Conservation (phyloP, 1,140 invertebrate genomes). For the Triops longicaudatus region DNA sequence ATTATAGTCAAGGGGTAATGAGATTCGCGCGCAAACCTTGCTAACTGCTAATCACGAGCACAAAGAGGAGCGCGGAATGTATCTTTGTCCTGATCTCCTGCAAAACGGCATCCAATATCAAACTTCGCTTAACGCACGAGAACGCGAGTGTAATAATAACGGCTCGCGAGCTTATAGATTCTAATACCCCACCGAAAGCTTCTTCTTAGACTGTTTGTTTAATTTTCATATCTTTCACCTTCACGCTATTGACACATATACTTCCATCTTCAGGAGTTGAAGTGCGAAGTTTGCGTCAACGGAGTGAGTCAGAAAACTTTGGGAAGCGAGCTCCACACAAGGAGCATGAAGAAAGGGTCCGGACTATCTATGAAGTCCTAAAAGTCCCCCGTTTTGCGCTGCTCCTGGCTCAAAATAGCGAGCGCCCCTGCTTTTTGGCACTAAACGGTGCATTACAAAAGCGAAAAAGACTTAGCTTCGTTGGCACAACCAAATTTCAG, state of each 20-base stretch:
- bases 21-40: neutral
- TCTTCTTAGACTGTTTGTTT: too few relatives aligned
- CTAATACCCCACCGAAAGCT: too few relatives aligned
- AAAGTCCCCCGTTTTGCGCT: neutral
- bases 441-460: neutral
- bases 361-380: neutral
- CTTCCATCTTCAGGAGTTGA: too few relatives aligned
- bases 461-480: neutral
- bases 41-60: neutral
- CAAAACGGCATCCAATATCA: neutral
- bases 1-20: neutral
- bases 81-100: neutral
- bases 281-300: too few relatives aligned
- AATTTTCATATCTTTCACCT: too few relatives aligned
- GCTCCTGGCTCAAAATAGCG: neutral
- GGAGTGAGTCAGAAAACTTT: too few relatives aligned
- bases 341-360: neutral
- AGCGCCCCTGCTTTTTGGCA: neutral
- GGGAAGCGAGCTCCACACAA: too few relatives aligned
- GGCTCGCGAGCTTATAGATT: too few relatives aligned
- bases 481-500: neutral
- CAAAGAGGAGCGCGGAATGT: neutral
- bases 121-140: neutral
- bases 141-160: too few relatives aligned
- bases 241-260: too few relatives aligned